Percentiles rank a stretch among this genome's conserved stretches.
Evolutionary conservation across 64 coral and sea anemone genomes (phyloP).

Genomic region (Montipora foliosa): DNA sequence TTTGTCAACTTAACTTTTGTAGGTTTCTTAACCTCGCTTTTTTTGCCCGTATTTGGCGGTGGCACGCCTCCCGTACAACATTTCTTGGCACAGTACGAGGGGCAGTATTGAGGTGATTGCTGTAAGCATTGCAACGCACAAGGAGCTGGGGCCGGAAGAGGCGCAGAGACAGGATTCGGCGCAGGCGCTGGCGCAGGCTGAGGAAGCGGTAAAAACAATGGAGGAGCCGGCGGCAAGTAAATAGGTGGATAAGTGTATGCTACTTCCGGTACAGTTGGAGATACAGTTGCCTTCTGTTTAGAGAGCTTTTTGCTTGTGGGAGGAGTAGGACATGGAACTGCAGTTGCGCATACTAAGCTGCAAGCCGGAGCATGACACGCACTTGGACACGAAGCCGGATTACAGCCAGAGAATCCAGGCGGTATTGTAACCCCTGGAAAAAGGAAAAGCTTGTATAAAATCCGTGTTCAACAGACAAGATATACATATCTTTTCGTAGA

Average conservation of each 20-base stretch:
- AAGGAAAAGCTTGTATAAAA: neutral
- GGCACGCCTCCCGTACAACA: conserved; percentile 1
- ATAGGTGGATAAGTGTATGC: neutral
- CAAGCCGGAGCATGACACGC: neutral
- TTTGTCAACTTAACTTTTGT: neutral
- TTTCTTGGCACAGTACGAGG: conserved; percentile 1
- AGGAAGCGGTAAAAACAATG: neutral
- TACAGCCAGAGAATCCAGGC: conserved; percentile 38
- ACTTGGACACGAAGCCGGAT: conserved; percentile 2
- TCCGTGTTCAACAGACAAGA: too few relatives aligned
- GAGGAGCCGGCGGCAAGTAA: neutral
- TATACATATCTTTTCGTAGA: too few relatives aligned
- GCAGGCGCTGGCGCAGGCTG: neutral
- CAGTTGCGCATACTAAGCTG: neutral
- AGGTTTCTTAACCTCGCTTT: conserved; percentile 13
- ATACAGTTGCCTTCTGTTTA: neutral
- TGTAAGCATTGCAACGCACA: conserved; percentile 15
- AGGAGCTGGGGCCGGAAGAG: neutral
- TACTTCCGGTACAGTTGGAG: conserved; percentile 12
- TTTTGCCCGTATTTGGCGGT: neutral
- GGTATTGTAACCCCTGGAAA: conserved; percentile 6
- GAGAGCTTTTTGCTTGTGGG: neutral
- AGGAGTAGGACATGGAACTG: neutral
- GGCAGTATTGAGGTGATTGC: conserved; percentile 9
- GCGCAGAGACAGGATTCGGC: neutral